Base-by-base conservation (phyloP, 2,113 vertebrate species). In the Mastomys natalensis region DNA sequence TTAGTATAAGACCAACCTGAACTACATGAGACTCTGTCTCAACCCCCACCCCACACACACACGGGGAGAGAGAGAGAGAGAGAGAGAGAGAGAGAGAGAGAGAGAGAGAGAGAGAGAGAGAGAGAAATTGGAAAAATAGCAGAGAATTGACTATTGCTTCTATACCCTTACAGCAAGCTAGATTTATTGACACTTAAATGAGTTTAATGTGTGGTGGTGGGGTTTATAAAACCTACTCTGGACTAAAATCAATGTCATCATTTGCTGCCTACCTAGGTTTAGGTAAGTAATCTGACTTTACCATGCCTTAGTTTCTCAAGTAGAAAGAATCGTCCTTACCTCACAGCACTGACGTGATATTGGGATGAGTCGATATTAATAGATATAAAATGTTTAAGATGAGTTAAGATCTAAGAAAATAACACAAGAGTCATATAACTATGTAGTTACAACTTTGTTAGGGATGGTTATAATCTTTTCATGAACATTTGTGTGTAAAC, bases 401-500 rank as follows among this genome's bases (percentile, higher is more conserved):
- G 70, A 73, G 43, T 15, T 85, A 60, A 77, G 24, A 94, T 66
- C 72, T 80, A 73, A 66, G 58, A 86, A 96, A 76, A 29, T 87
- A 91, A 60, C 81, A 31, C 40, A 62, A 85, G 62, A 92, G 45
- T 43, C 66, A 84, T 16, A 2, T 51, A 91, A 64, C 1, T 62
- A 34, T 2, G 34, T 3, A 89, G 55, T 40, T 48, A 84, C 80
- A 92, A 40, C 12, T 87, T 84, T 88, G 55, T 77, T 82, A 15
- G 22, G 34, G 48, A 55, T 70, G 40, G 62, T n/a, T 70, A 37
- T 29, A 34, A 53, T 77, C 90, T 93, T 96, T 96, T 73, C 29
- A 87, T 93, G 80, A 92, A 92, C 94, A 90, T 94, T 95, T 16
- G 37, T 76, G 45, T 45, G 60, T 43, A 93, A 89, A 78, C 51